Percentiles rank a stretch among this genome's conserved stretches.
phyloP scores from a whole-genome alignment of 1,140 invertebrate species.

The Drosophila pectinifera region DNA sequence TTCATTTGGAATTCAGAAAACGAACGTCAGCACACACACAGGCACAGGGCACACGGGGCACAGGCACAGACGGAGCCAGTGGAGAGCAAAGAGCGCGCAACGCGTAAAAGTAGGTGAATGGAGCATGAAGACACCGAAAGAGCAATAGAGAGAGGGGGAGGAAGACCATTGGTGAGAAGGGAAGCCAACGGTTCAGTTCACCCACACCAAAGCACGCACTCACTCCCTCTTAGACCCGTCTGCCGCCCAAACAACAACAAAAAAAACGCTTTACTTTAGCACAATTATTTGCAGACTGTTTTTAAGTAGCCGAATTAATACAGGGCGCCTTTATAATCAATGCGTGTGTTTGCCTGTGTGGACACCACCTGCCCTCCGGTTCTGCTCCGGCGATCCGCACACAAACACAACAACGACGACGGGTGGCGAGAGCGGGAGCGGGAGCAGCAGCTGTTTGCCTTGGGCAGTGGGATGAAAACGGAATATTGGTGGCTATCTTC shows the following conservation, averaged over 20 bases:
- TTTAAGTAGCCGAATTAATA: constrained; percentile 49
- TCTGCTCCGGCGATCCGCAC: constrained; percentile 75
- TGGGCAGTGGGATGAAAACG: constrained; percentile 66
- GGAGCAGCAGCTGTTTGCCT: constrained; percentile 64
- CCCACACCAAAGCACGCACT: constrained; percentile 22
- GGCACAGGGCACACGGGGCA: constrained; percentile 5
- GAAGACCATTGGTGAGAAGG: background rate
- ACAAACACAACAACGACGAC: constrained; percentile 39
- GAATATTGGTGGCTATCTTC: constrained; percentile 49
- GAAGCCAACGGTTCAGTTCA: constrained; percentile 3
- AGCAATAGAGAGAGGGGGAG: constrained; percentile 7
- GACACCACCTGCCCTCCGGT: constrained; percentile 79
- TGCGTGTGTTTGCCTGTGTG: constrained; percentile 62
- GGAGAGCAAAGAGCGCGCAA: constrained; percentile 69
- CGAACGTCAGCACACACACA: constrained; percentile 61
- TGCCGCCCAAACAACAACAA: constrained; percentile 1
- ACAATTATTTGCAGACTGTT: constrained; percentile 29
- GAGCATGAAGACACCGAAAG: constrained; percentile 70
- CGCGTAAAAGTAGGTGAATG: constrained; percentile 84
- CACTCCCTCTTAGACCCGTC: background rate
- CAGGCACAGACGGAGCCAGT: constrained; percentile 24
- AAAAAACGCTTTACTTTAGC: constrained; percentile 20
- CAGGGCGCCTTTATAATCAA: constrained; percentile 66
- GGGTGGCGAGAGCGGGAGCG: constrained; percentile 20
- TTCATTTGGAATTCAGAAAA: constrained; percentile 84